Conservation (phyloP, 1,140 invertebrate genomes). For the Epicauta chinensis region DNA sequence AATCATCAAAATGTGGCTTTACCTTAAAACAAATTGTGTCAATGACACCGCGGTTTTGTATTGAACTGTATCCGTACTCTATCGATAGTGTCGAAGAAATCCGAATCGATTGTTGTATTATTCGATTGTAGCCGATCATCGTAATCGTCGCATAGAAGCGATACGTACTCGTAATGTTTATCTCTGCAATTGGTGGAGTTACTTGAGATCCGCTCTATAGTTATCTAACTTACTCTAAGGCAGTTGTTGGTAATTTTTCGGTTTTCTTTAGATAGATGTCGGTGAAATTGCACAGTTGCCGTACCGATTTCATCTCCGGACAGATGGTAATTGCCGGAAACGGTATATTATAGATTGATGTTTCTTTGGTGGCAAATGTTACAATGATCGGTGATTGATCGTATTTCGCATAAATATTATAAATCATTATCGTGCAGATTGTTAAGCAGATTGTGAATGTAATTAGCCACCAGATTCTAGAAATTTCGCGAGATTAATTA, state of each 20-base stretch:
- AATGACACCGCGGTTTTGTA: too few species aligned
- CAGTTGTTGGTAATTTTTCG: neutral
- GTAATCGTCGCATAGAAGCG: conserved; percentile 5
- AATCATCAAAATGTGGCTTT: conserved; percentile 2
- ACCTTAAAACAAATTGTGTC: conserved; percentile 4
- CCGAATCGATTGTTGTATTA: neutral
- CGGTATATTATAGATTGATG: conserved; percentile 48
- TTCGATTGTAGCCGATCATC: neutral
- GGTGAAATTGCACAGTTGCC: neutral
- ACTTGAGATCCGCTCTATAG: too few species aligned
- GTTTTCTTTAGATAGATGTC: neutral
- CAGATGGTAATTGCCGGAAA: conserved; percentile 52
- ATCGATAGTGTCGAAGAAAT: neutral
- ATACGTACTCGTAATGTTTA: conserved; percentile 1
- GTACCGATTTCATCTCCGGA: conserved; percentile 40
- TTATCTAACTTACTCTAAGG: too few species aligned
- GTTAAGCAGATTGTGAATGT: conserved; percentile 14
- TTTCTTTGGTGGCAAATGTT: conserved; percentile 47
- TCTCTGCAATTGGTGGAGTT: neutral
- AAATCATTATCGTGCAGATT: conserved; percentile 17
- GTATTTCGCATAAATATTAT: conserved; percentile 28
- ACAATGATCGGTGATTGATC: conserved; percentile 50
- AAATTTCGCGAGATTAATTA: too few species aligned
- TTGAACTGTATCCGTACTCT: neutral
- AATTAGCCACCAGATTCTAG: conserved; percentile 20